Evolutionary conservation across 1,140 invertebrate species (phyloP).

Genomic region (Lasioglossum baleicum): DNA sequence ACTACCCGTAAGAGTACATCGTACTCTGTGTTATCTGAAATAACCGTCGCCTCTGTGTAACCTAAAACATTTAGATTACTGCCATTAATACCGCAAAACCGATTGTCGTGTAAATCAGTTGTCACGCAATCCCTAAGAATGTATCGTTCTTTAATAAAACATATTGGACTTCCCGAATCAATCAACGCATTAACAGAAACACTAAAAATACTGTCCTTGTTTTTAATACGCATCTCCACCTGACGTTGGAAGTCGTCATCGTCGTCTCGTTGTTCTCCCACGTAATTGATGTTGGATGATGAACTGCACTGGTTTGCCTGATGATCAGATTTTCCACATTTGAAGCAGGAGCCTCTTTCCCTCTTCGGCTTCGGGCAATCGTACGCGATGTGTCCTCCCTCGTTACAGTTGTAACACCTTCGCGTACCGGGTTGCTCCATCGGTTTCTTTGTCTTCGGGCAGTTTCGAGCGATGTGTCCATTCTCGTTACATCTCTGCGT

Average conservation of each 20-base stretch:
- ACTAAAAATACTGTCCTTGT: background rate
- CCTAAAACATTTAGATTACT: too few relatives aligned
- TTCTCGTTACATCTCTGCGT: too few relatives aligned
- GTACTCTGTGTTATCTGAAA: too few relatives aligned
- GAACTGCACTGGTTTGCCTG: too few relatives aligned
- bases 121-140: too few relatives aligned
- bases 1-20: too few relatives aligned
- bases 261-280: too few relatives aligned
- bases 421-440: background rate
- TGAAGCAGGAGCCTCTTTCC: slow-evolving; percentile 2
- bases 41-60: too few relatives aligned
- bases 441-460: background rate
- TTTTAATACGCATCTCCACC: background rate
- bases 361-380: slow-evolving; percentile 26
- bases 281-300: background rate
- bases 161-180: background rate
- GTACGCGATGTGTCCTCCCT: slow-evolving; percentile 9
- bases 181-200: background rate
- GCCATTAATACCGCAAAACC: too few relatives aligned
- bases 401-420: slow-evolving; percentile 44
- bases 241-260: background rate
- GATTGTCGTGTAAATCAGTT: too few relatives aligned
- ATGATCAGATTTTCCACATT: background rate
- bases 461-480: too few relatives aligned
- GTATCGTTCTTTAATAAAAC: slow-evolving; percentile 1